Evolutionary conservation across 2,797 vertebrate species (phyloP), one percentile per base, ranked within the genome.

Genomic region (Martes flavigula): DNA sequence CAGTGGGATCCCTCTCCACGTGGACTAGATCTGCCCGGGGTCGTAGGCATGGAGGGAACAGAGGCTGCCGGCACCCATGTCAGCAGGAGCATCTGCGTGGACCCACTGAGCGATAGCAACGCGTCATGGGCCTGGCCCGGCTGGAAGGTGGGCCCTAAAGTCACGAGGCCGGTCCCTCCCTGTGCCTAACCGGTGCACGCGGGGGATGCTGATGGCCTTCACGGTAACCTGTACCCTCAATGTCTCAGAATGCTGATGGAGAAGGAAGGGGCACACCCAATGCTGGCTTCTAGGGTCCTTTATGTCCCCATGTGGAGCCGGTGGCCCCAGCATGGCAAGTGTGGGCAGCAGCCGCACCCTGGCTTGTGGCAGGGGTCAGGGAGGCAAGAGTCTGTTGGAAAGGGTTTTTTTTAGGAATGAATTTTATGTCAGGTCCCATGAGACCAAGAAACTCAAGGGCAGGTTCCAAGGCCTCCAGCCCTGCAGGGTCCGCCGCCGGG

Each of bases 131-230:
- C 48, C 83, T 0, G 5, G 73, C 17, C 23, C 0, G 25, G 62
- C 62, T 10, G 23, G 8, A 30, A 13, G 11, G 1, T 5, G 58
- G 5, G 40, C 6, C 17, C 75, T 27, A 17, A 58, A 17, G 83
- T 21, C 4, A 3, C 0, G 17, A 12, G 70, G 30, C 46, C 60
- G 0, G 7, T 9, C 32, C 56, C 30, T 1, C 68, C 70, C 21
- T 13, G 8, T 0, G 1, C 5, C 11, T 6, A 1, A 11, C 2
- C 0, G 4, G 78, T 0, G 3, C 5, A 6, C 2, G 0, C 3
- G 4, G 1, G 0, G n/a, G 64, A 4, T 66, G 0, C 2, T 1
- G 62, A 30, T 0, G 15, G 62, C 56, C 58, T 35, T 56, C 62
- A 27, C 5, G 3, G 7, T 6, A 0, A 18, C 2, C 0, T 9